Base-by-base conservation (phyloP, 92 coral and sea anemone genomes). In the Virgularia gustaviana region DNA sequence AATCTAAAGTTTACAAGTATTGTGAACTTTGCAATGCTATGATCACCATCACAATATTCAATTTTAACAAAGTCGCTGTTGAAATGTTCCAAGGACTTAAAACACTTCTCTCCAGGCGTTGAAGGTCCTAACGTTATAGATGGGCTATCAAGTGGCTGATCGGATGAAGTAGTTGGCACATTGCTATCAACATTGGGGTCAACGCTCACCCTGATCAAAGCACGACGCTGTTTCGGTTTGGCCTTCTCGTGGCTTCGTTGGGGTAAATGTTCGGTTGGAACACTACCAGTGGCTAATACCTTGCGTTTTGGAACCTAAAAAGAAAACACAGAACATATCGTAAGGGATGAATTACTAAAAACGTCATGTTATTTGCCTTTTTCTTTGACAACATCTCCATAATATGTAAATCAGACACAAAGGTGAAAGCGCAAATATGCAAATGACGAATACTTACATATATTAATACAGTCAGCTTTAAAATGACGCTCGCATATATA, bases 381-480 rank as follows among this genome's bases (percentile, higher is more conserved):
- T 55, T 33, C 32, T 55, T 2, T 55, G 13, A 6, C 22, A 16
- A 4, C 27, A 16, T 27, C 16, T 47, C 22, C 2, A 3, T 16
- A 47, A 3, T 47, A 47, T 19, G 16, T 25, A 47, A 3, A 25
- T 16, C 4, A 16, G 55, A 47, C 22, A 12, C 12, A 53, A 9
- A 55, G 27, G 27, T 12, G n/a, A 12, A 55, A 55, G 35, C 27
- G 35, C 35, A 12, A 55, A 15, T 27, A 55, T 27, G 32, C 32
- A 9, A 33, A 55, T 9, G 35, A 51, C 2, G 13, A 23, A 27
- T 55, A 55, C 62, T 55, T 27, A 55, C 62, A 55, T 23, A 10
- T 20, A 27, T 27, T 2, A 27, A 55, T 55, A 37, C 62, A 55
- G 27, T 55, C 62, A 55, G 62, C 35, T 37, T 55, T n/a, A n/a